Conservation (phyloP, 2,797 vertebrate species). For the Neosilurus hyrtlii region DNA sequence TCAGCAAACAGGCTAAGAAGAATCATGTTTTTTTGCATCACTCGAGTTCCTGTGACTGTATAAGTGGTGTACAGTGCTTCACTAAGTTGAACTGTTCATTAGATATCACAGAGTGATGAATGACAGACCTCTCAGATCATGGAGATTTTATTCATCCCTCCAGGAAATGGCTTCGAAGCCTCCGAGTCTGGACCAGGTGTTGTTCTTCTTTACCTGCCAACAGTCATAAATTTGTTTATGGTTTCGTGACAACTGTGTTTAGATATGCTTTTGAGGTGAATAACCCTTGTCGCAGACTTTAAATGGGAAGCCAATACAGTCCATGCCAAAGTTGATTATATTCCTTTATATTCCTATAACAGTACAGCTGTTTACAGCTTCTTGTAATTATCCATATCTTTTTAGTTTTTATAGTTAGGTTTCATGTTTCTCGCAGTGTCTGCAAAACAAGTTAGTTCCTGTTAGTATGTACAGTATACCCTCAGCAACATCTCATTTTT, state of each 20-base stretch:
- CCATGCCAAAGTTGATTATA: background rate
- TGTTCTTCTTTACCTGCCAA: slow-evolving; percentile 16
- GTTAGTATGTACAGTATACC: background rate
- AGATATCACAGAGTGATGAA: slow-evolving; percentile 6
- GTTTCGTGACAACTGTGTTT: background rate
- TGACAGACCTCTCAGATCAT: background rate
- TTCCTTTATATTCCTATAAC: background rate
- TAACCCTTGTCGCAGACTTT: background rate
- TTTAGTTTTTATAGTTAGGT: background rate
- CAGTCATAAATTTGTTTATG: slow-evolving; percentile 18
- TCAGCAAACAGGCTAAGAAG: background rate
- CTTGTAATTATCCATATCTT: background rate
- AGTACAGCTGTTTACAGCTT: background rate
- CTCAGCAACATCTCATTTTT: background rate
- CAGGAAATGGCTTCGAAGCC: slow-evolving; percentile 1
- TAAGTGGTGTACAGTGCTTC: background rate
- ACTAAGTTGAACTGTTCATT: background rate
- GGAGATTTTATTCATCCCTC: slow-evolving; percentile 1
- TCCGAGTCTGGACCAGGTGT: background rate
- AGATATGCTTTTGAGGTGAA: background rate
- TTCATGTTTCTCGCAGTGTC: background rate
- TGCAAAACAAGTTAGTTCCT: background rate
- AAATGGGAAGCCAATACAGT: background rate
- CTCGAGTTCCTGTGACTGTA: background rate
- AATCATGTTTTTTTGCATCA: slow-evolving; percentile 1